Evolutionary conservation across 2,797 vertebrate genomes (phyloP).

Genomic region (Rhincodon typus): DNA sequence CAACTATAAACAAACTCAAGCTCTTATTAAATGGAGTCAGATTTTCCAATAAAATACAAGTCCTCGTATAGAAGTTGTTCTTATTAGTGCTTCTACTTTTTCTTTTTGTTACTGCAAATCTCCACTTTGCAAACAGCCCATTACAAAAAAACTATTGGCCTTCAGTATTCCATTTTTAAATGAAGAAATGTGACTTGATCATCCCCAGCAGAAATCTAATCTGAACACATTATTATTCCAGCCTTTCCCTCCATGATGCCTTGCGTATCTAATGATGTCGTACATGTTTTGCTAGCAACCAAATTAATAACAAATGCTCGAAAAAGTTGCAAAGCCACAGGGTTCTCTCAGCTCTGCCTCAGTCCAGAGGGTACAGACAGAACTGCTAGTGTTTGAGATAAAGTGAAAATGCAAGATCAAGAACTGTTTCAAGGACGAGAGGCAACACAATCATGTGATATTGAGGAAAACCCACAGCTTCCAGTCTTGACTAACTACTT

Average conservation of each 20-base stretch:
- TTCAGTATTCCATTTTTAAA: neutral
- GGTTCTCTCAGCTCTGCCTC: neutral
- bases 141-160: neutral
- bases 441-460: neutral
- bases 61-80: neutral
- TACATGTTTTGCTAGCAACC: slow-evolving; percentile 10
- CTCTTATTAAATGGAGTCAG: neutral
- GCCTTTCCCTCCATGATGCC: neutral
- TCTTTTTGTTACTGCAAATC: neutral
- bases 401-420: neutral
- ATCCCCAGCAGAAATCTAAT: neutral
- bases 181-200: neutral
- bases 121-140: neutral
- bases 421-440: neutral
- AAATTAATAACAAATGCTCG: slow-evolving; percentile 30
- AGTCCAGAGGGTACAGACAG: neutral
- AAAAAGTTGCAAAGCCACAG: neutral
- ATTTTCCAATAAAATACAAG: neutral
- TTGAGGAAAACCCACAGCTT: neutral
- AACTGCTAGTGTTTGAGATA: neutral
- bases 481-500: neutral
- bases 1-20: neutral
- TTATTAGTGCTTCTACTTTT: neutral
- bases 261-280: neutral
- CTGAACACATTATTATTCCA: neutral